phyloP scores from a whole-genome alignment of 2,888 invertebrate genomes.

The Caenorhabditis sp. region DNA sequence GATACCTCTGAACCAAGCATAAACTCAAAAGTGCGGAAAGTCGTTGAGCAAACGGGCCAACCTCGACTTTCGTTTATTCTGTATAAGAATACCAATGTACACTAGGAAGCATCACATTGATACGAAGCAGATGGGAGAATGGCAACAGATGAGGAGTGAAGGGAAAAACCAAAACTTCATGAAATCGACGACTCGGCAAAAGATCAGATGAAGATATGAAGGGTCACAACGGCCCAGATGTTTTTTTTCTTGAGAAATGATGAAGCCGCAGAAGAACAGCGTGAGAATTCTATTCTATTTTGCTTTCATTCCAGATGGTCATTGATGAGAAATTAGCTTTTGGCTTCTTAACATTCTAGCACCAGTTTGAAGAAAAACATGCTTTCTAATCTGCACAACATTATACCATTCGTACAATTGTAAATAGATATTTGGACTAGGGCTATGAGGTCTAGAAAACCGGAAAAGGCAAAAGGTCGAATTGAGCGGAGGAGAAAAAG shows the following conservation, averaged over 20 bases:
- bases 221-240: conserved; percentile 33
- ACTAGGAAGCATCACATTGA: conserved; percentile 28
- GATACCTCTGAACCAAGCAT: not conserved
- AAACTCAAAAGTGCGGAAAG: conserved; percentile 19
- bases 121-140: conserved; percentile 54
- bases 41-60: conserved; percentile 51
- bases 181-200: conserved; percentile 32
- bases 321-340: conserved; percentile 26
- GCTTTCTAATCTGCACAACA: conserved; percentile 7
- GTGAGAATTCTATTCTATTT: conserved; percentile 8
- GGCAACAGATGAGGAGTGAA: conserved; percentile 45
- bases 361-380: conserved; percentile 15
- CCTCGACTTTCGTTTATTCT: conserved; percentile 18
- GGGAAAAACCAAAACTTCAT: conserved; percentile 31
- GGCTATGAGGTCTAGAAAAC: conserved; percentile 1
- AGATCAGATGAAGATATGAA: conserved; percentile 39
- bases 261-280: not conserved
- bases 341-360: conserved; percentile 30
- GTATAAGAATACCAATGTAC: conserved; percentile 48
- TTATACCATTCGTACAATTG: conserved; percentile 24
- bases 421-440: not conserved
- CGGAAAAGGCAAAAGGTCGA: conserved; percentile 39
- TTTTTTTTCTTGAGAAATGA: conserved; percentile 7
- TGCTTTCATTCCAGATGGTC: conserved; percentile 1
- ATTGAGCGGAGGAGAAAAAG: conserved; percentile 12